Evolutionary conservation across 2,888 invertebrate genomes (phyloP).

Genomic region (Acrobeloides nanus): DNA sequence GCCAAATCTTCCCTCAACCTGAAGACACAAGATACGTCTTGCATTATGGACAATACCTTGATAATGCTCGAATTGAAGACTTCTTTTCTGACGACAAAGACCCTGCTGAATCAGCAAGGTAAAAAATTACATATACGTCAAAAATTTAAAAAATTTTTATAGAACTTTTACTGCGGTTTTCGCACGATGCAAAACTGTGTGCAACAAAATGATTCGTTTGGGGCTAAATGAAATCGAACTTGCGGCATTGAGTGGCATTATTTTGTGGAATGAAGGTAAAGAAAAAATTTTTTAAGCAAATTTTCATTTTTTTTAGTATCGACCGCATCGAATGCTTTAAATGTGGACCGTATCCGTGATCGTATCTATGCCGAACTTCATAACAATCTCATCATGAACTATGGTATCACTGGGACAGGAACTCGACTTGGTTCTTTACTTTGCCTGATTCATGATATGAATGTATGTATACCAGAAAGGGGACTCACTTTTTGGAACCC

Average conservation of each 20-base stretch:
- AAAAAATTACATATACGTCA: not conserved
- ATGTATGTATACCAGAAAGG: constrained; percentile 17
- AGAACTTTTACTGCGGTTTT: constrained; percentile 3
- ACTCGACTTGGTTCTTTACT: constrained; percentile 23
- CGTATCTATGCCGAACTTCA: constrained; percentile 29
- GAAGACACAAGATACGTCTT: constrained; percentile 23
- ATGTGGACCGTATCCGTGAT: constrained; percentile 20
- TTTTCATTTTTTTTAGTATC: constrained; percentile 13
- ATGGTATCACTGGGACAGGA: constrained; percentile 23
- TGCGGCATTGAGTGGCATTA: constrained; percentile 26
- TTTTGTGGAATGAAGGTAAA: constrained; percentile 30
- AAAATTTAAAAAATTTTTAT: not conserved
- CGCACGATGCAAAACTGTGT: constrained; percentile 4
- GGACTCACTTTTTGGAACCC: too few relatives aligned
- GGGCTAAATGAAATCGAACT: constrained; percentile 25
- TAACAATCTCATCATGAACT: constrained; percentile 26
- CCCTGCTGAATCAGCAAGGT: constrained; percentile 13
- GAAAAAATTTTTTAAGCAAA: constrained; percentile 4
- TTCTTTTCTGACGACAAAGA: constrained; percentile 24
- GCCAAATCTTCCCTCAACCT: constrained; percentile 8
- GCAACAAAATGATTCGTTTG: constrained; percentile 18
- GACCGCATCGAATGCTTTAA: constrained; percentile 10
- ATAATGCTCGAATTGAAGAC: constrained; percentile 18
- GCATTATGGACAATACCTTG: constrained; percentile 30
- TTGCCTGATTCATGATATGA: constrained; percentile 24